Percentiles rank a stretch among this genome's conserved stretches.
phyloP scores from a whole-genome alignment of 2,113 vertebrate genomes.

The Silurus meridionalis region DNA sequence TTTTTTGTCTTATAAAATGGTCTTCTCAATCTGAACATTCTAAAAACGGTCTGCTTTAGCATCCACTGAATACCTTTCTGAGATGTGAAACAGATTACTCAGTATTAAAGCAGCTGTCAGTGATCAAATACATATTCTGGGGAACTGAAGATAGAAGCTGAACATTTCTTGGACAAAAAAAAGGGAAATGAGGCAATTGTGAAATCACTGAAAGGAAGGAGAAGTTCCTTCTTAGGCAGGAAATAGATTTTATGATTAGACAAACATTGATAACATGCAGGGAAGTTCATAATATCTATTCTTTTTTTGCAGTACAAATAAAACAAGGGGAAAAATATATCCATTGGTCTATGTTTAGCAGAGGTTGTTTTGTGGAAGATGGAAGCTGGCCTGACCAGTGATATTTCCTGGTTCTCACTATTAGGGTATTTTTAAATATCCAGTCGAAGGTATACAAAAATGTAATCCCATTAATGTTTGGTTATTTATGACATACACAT shows the following conservation, averaged over 20 bases:
- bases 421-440: conserved; percentile 24
- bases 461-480: conserved; percentile 24
- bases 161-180: conserved; percentile 49
- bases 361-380: not conserved
- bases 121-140: conserved; percentile 42
- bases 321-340: not conserved
- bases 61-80: not conserved
- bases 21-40: not conserved
- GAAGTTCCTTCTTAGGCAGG: conserved; percentile 40
- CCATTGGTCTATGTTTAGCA: not conserved
- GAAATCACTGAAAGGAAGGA: conserved; percentile 58
- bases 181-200: conserved; percentile 57
- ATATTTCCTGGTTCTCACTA: conserved; percentile 2
- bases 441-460: not conserved
- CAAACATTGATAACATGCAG: conserved; percentile 40
- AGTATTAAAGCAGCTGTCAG: not conserved
- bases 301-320: conserved; percentile 38
- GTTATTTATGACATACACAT: conserved; percentile 39
- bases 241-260: conserved; percentile 50
- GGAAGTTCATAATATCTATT: conserved; percentile 20
- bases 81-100: conserved; percentile 16
- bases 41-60: not conserved
- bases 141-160: conserved; percentile 33
- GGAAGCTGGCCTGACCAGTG: not conserved
- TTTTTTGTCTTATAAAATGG: not conserved